These are phyloP conservation scores for Psettodes erumei DNA, from an alignment of 2,113 vertebrate species.

Conservation along the genomic window DNA sequence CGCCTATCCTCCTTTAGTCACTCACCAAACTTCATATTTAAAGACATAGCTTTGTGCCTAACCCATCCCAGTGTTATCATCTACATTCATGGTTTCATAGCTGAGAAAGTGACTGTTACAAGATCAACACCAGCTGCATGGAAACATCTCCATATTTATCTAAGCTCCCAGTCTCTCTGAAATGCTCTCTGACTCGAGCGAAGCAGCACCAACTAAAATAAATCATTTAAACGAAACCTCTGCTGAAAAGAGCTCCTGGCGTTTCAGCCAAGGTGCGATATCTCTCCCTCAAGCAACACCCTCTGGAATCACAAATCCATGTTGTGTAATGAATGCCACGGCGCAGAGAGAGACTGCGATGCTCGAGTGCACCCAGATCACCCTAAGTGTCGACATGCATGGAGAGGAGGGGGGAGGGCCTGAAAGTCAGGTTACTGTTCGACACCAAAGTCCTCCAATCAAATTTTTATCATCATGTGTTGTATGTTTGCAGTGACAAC, in stretches of 20 bases:
- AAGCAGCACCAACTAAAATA: constrained; percentile 41
- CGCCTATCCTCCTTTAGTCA: constrained; percentile 27
- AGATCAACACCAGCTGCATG: constrained; percentile 60
- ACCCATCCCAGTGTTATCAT: constrained; percentile 63
- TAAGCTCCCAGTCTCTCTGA: constrained; percentile 69
- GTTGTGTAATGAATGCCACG: constrained; percentile 8
- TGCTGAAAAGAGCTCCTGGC: constrained; percentile 3
- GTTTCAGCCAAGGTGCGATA: not conserved
- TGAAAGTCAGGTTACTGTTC: constrained; percentile 91
- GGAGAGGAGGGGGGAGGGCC: constrained; percentile 86
- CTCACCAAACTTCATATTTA: constrained; percentile 28
- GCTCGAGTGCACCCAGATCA: constrained; percentile 33
- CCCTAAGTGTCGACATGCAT: constrained; percentile 62
- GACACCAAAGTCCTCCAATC: constrained; percentile 42
- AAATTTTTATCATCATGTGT: not conserved
- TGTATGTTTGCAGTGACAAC: constrained; percentile 13
- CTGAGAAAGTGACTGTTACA: constrained; percentile 6
- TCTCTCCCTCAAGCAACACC: not conserved
- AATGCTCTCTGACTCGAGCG: constrained; percentile 35
- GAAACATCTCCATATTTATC: constrained; percentile 42
- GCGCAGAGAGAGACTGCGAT: constrained; percentile 65
- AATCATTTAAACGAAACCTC: constrained; percentile 31
- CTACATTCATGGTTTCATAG: constrained; percentile 26
- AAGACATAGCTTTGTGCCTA: constrained; percentile 64
- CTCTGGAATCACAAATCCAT: constrained; percentile 1